Conservation (phyloP, 2,113 vertebrate species). For the Salminus brasiliensis region DNA sequence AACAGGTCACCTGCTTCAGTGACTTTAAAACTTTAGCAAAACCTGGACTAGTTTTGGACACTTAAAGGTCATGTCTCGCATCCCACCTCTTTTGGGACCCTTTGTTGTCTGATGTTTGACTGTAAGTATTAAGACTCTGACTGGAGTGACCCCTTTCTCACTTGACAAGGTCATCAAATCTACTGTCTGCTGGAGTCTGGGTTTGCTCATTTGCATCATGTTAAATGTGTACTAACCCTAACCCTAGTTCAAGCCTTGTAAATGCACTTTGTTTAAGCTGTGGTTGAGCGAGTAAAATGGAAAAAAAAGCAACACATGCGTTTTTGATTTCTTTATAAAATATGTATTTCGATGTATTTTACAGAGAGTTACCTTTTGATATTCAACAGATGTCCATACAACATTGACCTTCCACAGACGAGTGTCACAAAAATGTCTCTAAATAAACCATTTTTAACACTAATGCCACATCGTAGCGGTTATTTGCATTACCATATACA, state of each 20-base stretch:
- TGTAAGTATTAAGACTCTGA: background rate
- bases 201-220: background rate
- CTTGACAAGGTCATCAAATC: background rate
- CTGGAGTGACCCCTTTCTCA: background rate
- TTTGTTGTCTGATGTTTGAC: no score
- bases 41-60: background rate
- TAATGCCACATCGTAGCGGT: background rate
- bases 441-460: background rate
- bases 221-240: background rate
- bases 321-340: constrained; percentile 56
- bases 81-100: background rate
- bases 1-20: background rate
- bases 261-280: constrained; percentile 15
- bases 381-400: constrained; percentile 21
- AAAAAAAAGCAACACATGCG: background rate
- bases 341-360: constrained; percentile 24
- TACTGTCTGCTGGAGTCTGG: background rate
- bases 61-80: background rate
- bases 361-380: constrained; percentile 32
- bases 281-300: background rate
- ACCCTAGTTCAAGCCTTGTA: background rate
- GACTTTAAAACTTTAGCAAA: background rate
- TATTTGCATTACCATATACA: background rate
- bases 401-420: constrained; percentile 17
- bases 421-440: background rate